A percentile compares a stretch with the other conserved stretches of the same genome.
These are phyloP conservation scores for Ianthella basta DNA, from an alignment of 37 sponge, comb jelly and placozoan genomes.

Conservation along the genomic window DNA sequence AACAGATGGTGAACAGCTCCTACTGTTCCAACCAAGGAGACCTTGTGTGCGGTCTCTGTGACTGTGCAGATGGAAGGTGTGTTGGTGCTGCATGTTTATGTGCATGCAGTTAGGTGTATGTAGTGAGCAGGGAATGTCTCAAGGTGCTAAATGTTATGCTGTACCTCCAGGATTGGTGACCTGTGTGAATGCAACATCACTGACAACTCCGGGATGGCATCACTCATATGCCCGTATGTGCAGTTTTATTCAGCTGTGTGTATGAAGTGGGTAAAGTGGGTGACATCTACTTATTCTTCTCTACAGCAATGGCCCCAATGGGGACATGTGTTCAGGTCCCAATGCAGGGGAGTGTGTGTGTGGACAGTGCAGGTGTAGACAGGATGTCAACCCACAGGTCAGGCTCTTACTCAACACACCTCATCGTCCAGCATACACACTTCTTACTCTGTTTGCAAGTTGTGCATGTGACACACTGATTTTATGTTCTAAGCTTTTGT, in stretches of 20 bases:
- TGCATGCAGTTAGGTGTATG: no score
- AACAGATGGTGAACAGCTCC: slow-evolving; percentile 2
- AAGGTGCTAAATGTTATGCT: no score
- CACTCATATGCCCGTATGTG: neutral
- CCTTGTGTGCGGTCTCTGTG: slow-evolving; percentile 12
- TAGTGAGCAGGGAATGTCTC: no score
- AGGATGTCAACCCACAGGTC: slow-evolving; percentile 36
- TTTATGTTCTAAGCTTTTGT: no score
- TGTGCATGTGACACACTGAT: no score
- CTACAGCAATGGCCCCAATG: slow-evolving; percentile 11
- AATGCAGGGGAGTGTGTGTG: slow-evolving; percentile 34
- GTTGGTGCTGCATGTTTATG: no score
- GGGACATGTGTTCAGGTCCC: slow-evolving; percentile 4
- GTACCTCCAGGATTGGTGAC: slow-evolving; percentile 21
- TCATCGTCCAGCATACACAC: no score
- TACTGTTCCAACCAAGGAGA: slow-evolving; percentile 26
- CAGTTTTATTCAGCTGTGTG: no score
- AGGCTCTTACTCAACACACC: neutral
- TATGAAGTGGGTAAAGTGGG: no score
- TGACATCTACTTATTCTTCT: no score
- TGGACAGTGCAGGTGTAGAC: slow-evolving; percentile 31
- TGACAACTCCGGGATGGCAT: neutral
- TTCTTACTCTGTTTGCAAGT: no score
- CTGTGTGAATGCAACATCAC: slow-evolving; percentile 5
- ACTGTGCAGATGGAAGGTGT: slow-evolving; percentile 19